phyloP scores from a whole-genome alignment of 2,888 invertebrate genomes.

The Alsophila aescularia region DNA sequence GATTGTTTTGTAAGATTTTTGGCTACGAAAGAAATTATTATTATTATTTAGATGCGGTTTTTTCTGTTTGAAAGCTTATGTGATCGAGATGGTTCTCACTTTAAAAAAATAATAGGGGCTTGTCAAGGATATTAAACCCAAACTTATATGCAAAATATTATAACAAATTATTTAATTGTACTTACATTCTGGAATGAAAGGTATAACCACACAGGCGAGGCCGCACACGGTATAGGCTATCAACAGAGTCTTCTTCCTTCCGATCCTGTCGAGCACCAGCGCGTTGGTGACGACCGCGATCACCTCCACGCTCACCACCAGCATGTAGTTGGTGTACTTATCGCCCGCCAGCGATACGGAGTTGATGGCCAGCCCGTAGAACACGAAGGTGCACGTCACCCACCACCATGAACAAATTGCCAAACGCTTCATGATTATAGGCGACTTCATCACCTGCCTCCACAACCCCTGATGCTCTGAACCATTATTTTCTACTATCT shows the following conservation, averaged over 20 bases:
- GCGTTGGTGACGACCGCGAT: conserved; percentile 88
- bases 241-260: conserved; percentile 86
- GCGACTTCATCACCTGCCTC: conserved; percentile 69
- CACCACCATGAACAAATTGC: conserved; percentile 86
- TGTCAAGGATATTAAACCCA: too few relatives aligned
- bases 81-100: too few relatives aligned
- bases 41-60: too few relatives aligned
- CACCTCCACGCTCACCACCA: conserved; percentile 88
- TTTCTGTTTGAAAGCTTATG: too few relatives aligned
- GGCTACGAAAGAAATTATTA: too few relatives aligned
- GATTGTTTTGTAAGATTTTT: too few relatives aligned
- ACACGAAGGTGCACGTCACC: conserved; percentile 92
- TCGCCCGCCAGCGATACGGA: conserved; percentile 90
- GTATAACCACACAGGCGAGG: conserved; percentile 77
- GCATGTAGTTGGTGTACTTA: conserved; percentile 91
- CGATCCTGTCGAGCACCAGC: conserved; percentile 86
- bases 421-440: conserved; percentile 70
- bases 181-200: conserved; percentile 80
- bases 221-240: conserved; percentile 85
- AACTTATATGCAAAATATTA: too few relatives aligned
- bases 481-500: conserved; percentile 54
- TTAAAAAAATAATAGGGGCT: too few relatives aligned
- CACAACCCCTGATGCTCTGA: conserved; percentile 58
- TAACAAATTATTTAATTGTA: neutral
- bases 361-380: conserved; percentile 91